Conservation (phyloP, 2,797 vertebrate species). For the Carapus acus region DNA sequence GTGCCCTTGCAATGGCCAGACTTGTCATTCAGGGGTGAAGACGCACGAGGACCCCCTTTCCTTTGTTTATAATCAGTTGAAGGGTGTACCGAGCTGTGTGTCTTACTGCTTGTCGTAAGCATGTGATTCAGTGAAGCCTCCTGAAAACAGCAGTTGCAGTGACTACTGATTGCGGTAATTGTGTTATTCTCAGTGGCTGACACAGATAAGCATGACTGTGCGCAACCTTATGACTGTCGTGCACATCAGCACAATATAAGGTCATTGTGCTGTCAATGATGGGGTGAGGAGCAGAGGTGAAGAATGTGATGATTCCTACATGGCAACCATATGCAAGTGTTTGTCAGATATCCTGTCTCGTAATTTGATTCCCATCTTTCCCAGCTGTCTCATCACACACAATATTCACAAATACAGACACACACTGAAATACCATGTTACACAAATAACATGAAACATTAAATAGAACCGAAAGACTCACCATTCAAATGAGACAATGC, state of each 20-base stretch:
- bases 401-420: too few relatives aligned
- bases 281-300: not conserved
- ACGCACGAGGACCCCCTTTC: too few relatives aligned
- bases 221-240: constrained; percentile 59
- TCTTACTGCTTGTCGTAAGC: constrained; percentile 16
- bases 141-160: constrained; percentile 8
- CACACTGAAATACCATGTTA: too few relatives aligned
- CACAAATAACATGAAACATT: too few relatives aligned
- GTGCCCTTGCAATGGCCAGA: too few relatives aligned
- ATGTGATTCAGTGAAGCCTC: constrained; percentile 3
- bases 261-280: constrained; percentile 28
- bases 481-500: too few relatives aligned
- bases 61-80: not conserved
- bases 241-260: constrained; percentile 26
- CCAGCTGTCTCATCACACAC: too few relatives aligned
- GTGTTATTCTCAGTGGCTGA: constrained; percentile 44
- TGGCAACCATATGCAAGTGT: not conserved
- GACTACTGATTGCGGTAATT: constrained; percentile 48
- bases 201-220: constrained; percentile 24
- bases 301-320: not conserved
- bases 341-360: not conserved
- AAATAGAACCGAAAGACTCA: too few relatives aligned
- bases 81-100: not conserved
- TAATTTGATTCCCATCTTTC: too few relatives aligned
- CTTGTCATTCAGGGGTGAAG: too few relatives aligned